Evolutionary conservation across 37 sponge, comb jelly and placozoan species (phyloP), one percentile per base, ranked within the genome.

Genomic region (Cliona cf. orientalis): DNA sequence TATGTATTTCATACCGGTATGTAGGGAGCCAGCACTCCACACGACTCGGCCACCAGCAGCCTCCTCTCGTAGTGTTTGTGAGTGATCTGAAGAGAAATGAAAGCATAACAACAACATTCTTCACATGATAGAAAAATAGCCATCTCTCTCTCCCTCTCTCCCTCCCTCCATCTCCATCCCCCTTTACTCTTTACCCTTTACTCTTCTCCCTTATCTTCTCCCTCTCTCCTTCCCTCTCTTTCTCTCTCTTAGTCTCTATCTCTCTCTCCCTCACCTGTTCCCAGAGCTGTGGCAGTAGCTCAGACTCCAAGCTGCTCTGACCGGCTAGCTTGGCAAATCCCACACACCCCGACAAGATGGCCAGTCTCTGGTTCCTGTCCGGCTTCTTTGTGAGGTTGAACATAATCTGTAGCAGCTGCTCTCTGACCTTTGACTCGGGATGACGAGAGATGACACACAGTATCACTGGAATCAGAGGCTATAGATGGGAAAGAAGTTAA

Each of bases 261-360:
- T 22, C 65, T 22, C 65, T 6, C 68, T 34, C 68, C 3, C 36
- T 67, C 31, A 92, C 93, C 82, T 95, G 98, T 73, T 92, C 89
- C 95, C 93, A 97, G 42, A 94, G 88, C 81, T 97, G 98, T 7
- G 95, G 95, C 55, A 97, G 72, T 5, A 97, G 89, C 84, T 97
- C 98, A 5, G 79, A 75, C 65, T 87, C 91, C 45, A 94, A 69
- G 43, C 83, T 38, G 14, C 46, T 65, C 22, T 35, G 23, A 0
- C 82, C 91, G n/a, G 76, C 82, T 39, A 82, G 60, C 76, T 82
- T 86, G 72, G 98, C 91, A 64, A 89, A 94, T 17, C 92, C 90
- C 67, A 91, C 93, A 81, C 95, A 90, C 19, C 95, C 91, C 41
- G 78, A 80, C 79, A 94, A 78, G 39, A 95, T 95, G 76, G 92